Conservation (phyloP, 2,113 vertebrate genomes). For the Bungarus multicinctus region DNA sequence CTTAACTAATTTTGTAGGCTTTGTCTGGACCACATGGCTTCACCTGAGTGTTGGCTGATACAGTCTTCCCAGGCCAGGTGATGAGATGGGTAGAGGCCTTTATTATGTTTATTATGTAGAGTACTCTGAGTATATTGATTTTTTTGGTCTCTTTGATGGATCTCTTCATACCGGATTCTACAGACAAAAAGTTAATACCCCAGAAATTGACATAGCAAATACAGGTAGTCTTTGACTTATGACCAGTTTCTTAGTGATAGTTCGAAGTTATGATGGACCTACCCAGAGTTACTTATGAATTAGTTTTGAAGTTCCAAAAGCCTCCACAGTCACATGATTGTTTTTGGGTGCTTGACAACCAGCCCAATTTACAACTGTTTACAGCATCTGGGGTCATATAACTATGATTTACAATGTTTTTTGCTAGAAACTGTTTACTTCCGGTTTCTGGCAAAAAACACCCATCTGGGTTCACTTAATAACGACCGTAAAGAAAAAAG, state of each 20-base stretch:
- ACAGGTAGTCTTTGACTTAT: background rate
- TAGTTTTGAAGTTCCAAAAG: too few species aligned
- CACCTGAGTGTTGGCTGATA: too few species aligned
- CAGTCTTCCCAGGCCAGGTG: too few species aligned
- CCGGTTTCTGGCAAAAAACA: background rate
- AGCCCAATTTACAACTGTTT: background rate
- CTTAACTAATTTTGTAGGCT: too few species aligned
- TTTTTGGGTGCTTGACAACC: background rate
- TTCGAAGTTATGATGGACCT: background rate
- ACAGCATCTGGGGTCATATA: background rate
- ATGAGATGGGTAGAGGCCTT: too few species aligned
- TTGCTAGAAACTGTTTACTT: background rate
- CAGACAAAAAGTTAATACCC: background rate
- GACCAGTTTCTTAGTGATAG: background rate
- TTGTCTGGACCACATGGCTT: too few species aligned
- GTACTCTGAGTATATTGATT: background rate
- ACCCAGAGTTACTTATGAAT: background rate
- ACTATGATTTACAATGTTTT: background rate
- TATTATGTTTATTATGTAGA: too few species aligned
- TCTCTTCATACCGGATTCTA: background rate
- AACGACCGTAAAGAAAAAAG: background rate
- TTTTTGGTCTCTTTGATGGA: background rate
- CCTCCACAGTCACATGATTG: background rate
- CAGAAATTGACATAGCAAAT: background rate
- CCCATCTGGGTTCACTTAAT: too few species aligned